Evolutionary conservation across 2,113 vertebrate genomes (phyloP).

Genomic region (Ardeotis arabs): DNA sequence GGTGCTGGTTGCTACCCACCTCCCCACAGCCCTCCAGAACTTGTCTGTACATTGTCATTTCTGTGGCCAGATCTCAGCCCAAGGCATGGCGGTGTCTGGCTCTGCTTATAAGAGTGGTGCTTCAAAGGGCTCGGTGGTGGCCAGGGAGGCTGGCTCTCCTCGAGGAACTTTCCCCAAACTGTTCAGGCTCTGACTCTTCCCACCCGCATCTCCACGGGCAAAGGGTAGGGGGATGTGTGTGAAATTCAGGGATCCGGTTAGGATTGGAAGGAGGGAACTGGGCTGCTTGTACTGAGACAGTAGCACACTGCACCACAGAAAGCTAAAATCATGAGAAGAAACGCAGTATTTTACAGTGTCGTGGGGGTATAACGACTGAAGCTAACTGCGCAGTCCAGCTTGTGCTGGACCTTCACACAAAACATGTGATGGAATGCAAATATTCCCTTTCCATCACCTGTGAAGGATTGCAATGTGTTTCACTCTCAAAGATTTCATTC

Average conservation of each 20-base stretch:
- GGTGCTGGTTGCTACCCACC: background rate
- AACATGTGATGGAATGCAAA: background rate
- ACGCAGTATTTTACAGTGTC: background rate
- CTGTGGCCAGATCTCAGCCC: background rate
- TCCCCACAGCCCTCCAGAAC: background rate
- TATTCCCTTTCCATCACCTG: background rate
- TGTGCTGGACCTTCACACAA: background rate
- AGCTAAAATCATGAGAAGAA: background rate
- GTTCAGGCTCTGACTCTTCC: background rate
- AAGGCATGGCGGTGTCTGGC: accelerated
- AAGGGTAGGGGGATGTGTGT: accelerated
- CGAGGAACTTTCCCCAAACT: background rate
- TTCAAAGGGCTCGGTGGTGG: background rate
- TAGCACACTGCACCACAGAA: background rate
- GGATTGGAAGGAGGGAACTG: background rate
- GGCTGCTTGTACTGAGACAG: background rate
- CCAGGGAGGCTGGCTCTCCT: background rate
- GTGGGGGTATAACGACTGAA: background rate
- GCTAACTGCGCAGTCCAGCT: background rate
- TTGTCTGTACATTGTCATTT: background rate
- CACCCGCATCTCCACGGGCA: background rate
- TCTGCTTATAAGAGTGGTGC: background rate
- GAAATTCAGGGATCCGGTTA: background rate
- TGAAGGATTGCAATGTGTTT: background rate
- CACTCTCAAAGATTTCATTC: background rate